These are phyloP conservation scores for Elysia crispata DNA, from an alignment of 2,888 invertebrate species.

Conservation along the genomic window DNA sequence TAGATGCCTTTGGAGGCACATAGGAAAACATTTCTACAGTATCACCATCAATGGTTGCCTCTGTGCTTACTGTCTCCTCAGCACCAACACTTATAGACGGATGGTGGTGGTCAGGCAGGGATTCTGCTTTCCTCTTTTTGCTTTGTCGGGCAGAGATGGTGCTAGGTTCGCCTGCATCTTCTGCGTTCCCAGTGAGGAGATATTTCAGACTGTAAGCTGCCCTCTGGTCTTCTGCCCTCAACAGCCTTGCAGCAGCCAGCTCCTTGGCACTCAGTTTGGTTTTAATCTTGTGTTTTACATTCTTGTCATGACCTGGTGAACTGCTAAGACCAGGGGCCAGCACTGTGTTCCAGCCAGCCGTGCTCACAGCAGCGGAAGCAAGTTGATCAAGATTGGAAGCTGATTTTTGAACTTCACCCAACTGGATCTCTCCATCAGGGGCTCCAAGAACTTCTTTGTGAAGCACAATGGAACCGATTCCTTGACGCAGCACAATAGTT, in stretches of 20 bases:
- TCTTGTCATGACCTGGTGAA: not conserved
- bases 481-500: constrained; percentile 46
- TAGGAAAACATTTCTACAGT: not conserved
- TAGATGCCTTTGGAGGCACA: not conserved
- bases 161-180: not conserved
- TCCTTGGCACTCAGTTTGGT: not conserved
- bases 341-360: constrained; percentile 19
- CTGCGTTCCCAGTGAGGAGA: not conserved
- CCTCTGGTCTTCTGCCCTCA: not conserved
- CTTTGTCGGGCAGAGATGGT: not conserved
- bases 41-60: not conserved
- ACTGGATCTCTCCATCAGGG: constrained; percentile 6
- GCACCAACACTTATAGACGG: not conserved
- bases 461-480: constrained; percentile 42
- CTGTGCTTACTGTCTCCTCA: not conserved
- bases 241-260: not conserved
- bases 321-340: not conserved
- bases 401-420: too few relatives aligned
- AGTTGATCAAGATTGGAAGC: constrained; percentile 44
- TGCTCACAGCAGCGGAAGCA: constrained; percentile 44
- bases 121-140: constrained; percentile 33
- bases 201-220: constrained; percentile 16
- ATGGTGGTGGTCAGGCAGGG: not conserved
- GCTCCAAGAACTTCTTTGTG: constrained; percentile 43
- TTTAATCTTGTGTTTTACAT: not conserved